A percentile compares a stretch with the other conserved stretches of the same genome.
These are phyloP conservation scores for Atrichornis clamosus DNA, from an alignment of 2,113 vertebrate genomes.

Conservation along the genomic window DNA sequence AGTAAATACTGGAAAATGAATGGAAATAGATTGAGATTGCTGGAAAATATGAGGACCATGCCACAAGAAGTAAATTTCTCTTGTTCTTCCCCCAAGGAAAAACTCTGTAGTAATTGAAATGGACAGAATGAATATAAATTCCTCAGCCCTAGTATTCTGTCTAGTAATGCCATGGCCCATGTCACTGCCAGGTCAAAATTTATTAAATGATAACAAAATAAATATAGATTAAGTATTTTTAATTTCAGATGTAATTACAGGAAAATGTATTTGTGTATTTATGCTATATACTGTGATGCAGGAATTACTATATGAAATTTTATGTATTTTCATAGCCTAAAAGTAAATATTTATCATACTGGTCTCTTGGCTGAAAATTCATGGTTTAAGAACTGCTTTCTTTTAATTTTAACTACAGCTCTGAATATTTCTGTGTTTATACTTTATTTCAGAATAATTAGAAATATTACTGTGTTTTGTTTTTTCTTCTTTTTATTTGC, in stretches of 20 bases:
- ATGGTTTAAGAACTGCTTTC: neutral
- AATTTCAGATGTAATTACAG: neutral
- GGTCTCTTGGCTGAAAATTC: neutral
- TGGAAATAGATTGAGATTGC: conserved; percentile 9
- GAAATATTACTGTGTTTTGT: neutral
- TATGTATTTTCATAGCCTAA: neutral
- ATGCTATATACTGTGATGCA: neutral
- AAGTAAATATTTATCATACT: neutral
- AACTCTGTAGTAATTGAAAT: neutral
- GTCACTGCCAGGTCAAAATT: neutral
- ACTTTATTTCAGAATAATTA: neutral
- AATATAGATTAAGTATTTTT: neutral
- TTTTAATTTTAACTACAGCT: neutral
- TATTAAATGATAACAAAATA: conserved; percentile 9
- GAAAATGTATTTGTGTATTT: neutral
- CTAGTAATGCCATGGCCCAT: neutral
- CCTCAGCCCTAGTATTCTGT: neutral
- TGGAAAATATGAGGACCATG: neutral
- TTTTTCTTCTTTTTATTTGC: neutral
- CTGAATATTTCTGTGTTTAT: neutral
- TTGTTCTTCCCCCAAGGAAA: conserved; percentile 14
- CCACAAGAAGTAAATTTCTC: neutral
- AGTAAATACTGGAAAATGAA: conserved; percentile 10
- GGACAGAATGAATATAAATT: neutral
- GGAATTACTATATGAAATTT: neutral